Percentiles rank a stretch among this genome's conserved stretches.
phyloP scores from a whole-genome alignment of 2,113 vertebrate genomes.

The Calonectris borealis region DNA sequence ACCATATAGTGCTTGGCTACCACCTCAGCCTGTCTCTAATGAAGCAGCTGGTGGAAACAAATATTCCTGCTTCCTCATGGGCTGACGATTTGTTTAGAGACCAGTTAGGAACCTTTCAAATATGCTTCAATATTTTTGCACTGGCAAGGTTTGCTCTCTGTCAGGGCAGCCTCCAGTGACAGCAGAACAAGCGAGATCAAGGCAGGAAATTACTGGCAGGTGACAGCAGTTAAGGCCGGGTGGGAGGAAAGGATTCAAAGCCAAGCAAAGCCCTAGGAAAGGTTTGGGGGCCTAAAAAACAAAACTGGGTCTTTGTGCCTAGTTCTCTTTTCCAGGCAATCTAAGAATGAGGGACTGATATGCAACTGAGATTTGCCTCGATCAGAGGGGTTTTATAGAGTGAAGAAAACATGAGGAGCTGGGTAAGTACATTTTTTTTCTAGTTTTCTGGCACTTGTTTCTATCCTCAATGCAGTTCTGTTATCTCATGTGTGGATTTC shows the following conservation, averaged over 20 bases:
- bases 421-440: not conserved
- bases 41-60: not conserved
- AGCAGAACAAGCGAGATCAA: not conserved
- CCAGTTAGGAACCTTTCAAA: not conserved
- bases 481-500: not conserved
- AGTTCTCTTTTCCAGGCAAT: not conserved
- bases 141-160: not conserved
- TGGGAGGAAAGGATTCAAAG: not conserved
- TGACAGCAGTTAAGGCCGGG: not conserved
- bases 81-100: not conserved
- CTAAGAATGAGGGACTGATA: not conserved
- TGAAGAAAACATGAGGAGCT: not conserved
- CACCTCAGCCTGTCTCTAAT: not conserved
- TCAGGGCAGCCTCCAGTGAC: not conserved
- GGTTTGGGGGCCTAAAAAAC: not conserved
- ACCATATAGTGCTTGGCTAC: not conserved
- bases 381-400: not conserved
- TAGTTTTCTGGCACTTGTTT: not conserved
- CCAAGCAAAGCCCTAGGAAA: not conserved
- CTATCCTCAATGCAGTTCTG: not conserved
- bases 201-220: not conserved
- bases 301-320: accelerated
- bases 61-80: not conserved
- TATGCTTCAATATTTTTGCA: not conserved
- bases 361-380: accelerated